Base-by-base conservation (phyloP, 2,888 invertebrate genomes). In the Venusia cambrica region DNA sequence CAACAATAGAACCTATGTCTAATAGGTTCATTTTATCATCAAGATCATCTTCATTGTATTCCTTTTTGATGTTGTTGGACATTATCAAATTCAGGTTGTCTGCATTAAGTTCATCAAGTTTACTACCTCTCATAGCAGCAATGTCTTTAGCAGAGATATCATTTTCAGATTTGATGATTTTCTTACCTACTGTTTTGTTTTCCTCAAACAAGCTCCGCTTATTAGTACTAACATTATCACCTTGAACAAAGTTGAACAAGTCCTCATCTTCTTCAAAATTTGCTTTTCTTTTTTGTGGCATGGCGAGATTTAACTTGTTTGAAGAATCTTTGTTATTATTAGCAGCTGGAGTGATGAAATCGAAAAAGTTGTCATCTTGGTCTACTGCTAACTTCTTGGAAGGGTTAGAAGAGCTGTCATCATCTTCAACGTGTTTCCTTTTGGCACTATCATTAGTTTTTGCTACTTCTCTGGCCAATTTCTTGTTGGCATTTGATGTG, bases 191-290 rank as follows among this genome's bases (percentile, higher is more conserved):
- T 29, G 15, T 27, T 16, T 15, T 29, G 22, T 34, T 35, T 31
- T 47, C 33, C 35, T 54, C 52, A 54, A 65, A 69, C 20, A 66
- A 54, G 15, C 43, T 61, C 9, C 57, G 38, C 41, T 60, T 61
- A 10, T 52, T 31, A 25, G 48, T 38, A 34, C 47, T 49, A 19
- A 52, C 20, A 10, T 26, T 52, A 36, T 71, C 62, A 46, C 48
- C 48, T 18, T 63, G 61, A 26, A 85, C 62, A 71, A 87, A 87
- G 54, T 85, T 80, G 45, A 85, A 87, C 34, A 83, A 58, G 38
- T 75, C 77, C 36, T 78, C 79, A 56, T 75, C 70, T 48, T 58
- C 55, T 32, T 59, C 48, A 35, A 52, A 50, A 43, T 66, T 57
- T 10, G 69, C 43, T 56, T 79, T 80, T 28, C 76, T 69, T 51